phyloP scores from a whole-genome alignment of 2,888 invertebrate genomes.

The Drosophila setosimentum region DNA sequence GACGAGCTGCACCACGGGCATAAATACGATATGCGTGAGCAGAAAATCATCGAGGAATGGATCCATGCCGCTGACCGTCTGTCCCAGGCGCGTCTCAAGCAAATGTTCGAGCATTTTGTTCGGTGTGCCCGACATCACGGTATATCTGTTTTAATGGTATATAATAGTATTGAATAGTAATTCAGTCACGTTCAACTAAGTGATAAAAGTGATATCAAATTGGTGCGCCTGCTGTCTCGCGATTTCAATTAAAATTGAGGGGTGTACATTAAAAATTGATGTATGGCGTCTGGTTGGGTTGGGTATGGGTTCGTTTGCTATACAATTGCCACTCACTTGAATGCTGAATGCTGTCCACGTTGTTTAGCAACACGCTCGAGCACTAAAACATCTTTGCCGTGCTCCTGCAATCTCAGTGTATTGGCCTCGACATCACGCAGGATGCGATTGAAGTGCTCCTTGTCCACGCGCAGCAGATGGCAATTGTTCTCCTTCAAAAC shows the following conservation, averaged over 20 bases:
- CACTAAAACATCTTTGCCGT: constrained; percentile 93
- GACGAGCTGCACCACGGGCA: constrained; percentile 91
- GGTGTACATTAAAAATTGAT: constrained; percentile 19
- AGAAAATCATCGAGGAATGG: constrained; percentile 93
- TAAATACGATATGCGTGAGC: constrained; percentile 92
- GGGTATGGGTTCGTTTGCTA: neutral
- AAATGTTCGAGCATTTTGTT: constrained; percentile 95
- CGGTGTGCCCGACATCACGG: constrained; percentile 94
- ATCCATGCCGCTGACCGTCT: constrained; percentile 88
- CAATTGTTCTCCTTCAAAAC: constrained; percentile 93
- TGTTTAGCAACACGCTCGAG: constrained; percentile 90
- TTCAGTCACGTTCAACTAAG: constrained; percentile 39
- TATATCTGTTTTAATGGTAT: constrained; percentile 87
- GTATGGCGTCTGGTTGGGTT: too few relatives aligned
- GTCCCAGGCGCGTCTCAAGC: constrained; percentile 91
- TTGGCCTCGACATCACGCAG: constrained; percentile 94
- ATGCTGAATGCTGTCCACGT: constrained; percentile 86
- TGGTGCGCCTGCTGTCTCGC: constrained; percentile 16
- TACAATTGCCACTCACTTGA: constrained; percentile 87
- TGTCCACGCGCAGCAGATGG: constrained; percentile 93
- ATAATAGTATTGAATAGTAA: constrained; percentile 12
- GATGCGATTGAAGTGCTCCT: constrained; percentile 93
- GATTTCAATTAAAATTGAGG: constrained; percentile 48
- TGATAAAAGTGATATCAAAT: constrained; percentile 32
- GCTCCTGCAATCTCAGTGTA: constrained; percentile 93